Evolutionary conservation across 2,797 vertebrate genomes (phyloP).

Genomic region (Numenius phaeopus): DNA sequence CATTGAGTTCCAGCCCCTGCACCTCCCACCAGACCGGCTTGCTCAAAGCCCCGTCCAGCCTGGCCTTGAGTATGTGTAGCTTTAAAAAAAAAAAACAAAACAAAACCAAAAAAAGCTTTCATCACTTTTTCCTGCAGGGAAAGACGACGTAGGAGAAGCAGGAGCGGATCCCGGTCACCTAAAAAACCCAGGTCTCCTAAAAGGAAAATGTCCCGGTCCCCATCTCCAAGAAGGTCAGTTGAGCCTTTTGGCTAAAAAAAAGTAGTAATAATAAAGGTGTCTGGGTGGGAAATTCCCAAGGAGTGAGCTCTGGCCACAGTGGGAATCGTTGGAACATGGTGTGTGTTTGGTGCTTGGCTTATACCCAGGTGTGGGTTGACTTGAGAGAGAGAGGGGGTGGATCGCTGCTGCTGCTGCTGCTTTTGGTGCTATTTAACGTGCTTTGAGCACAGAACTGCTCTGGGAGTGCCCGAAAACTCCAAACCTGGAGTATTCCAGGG

Average conservation of each 20-base stretch:
- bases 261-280: accelerated
- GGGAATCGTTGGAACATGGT: background rate
- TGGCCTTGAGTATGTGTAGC: no score
- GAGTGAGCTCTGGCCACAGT: accelerated
- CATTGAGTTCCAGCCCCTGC: no score
- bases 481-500: accelerated
- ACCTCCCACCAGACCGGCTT: no score
- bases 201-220: slow-evolving; percentile 88
- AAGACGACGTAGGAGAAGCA: slow-evolving; percentile 90
- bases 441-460: no score
- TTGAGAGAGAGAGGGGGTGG: background rate
- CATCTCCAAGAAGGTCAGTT: slow-evolving; percentile 90
- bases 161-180: slow-evolving; percentile 88
- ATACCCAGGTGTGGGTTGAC: accelerated
- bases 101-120: accelerated
- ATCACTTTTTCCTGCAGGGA: slow-evolving; percentile 66
- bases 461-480: background rate
- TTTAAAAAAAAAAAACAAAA: background rate
- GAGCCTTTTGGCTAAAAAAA: background rate
- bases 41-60: no score
- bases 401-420: no score
- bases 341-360: background rate
- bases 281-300: no score
- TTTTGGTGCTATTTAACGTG: no score
- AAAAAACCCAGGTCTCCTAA: slow-evolving; percentile 91